Evolutionary conservation across 2,888 invertebrate genomes (phyloP).

Genomic region (Meghimatium bilineatum): DNA sequence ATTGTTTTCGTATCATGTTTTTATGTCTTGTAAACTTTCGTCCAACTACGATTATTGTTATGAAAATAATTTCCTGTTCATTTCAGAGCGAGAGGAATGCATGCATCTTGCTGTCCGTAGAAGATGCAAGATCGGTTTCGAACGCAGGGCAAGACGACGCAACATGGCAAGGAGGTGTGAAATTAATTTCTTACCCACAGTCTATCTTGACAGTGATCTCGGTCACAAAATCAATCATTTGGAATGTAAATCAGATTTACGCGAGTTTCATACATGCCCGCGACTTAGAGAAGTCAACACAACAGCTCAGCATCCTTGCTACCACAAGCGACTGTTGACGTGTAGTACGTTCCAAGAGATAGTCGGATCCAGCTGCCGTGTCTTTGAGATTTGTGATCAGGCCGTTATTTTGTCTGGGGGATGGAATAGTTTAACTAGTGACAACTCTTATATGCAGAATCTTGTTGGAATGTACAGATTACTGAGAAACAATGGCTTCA

Average conservation of each 20-base stretch:
- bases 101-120: slow-evolving; percentile 77
- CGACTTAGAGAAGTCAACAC: too few relatives aligned
- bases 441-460: slow-evolving; percentile 74
- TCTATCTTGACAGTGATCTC: slow-evolving; percentile 63
- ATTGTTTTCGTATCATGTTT: too few relatives aligned
- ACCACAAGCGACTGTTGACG: too few relatives aligned
- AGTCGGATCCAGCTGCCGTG: slow-evolving; percentile 76
- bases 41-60: too few relatives aligned
- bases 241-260: slow-evolving; percentile 56
- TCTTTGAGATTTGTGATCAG: slow-evolving; percentile 79
- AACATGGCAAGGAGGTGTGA: slow-evolving; percentile 77
- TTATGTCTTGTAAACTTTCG: too few relatives aligned
- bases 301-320: too few relatives aligned
- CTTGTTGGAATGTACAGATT: slow-evolving; percentile 76
- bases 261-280: too few relatives aligned
- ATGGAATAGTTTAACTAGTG: slow-evolving; percentile 78
- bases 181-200: slow-evolving; percentile 79
- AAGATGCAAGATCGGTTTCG: slow-evolving; percentile 78
- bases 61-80: too few relatives aligned
- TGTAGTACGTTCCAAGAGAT: slow-evolving; percentile 64
- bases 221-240: slow-evolving; percentile 64
- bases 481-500: slow-evolving; percentile 78
- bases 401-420: slow-evolving; percentile 79
- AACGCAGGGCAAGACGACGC: slow-evolving; percentile 65
- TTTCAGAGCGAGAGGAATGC: slow-evolving; percentile 77